Base-by-base conservation (phyloP, 2,888 invertebrate species). In the Drosophila atripex region DNA sequence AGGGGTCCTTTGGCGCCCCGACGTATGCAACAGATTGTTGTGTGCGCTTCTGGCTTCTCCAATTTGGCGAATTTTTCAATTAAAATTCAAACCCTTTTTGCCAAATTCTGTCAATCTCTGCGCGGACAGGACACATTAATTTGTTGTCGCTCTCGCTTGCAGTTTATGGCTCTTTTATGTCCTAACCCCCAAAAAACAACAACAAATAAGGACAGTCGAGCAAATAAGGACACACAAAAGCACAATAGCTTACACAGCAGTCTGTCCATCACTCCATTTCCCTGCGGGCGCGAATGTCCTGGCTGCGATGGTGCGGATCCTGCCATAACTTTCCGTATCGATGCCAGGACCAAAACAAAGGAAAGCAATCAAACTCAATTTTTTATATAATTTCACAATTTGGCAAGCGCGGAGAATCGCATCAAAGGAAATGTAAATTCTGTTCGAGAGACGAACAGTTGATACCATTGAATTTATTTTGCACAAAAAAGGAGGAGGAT, bases 321-420 rank as follows among this genome's bases (percentile, higher is more conserved):
- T 12, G 54, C 39, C 50, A 57, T 75, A 65, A 56, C 58, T 57
- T 65, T 46, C 35, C 50, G 25, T 60, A 66, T 65, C 78, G 60
- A 78, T 56, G 63, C 30, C 30, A 23, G 12, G 8, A 12, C 12
- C 18, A 45, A 21, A 45, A 12, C 12, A 21, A 32, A 54, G 45
- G 39, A 68, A 80, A 73, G 76, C 78, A 82, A 80, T 70, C 51
- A 55, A 56, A 69, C 43, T 50, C 72, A 75, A 70, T 85, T 76
- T 75, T 64, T 77, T 66, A 75, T 80, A 78, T 78, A 70, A 78
- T 78, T 78, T 76, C 51, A 66, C 59, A 74, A 71, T 61, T 73
- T 65, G 41, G 28, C 49, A 51, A 30, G 21, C 32, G 47, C 21
- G 21, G n/a, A 28, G 35, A 55, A 46, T 43, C 41, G 55, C 49